Evolutionary conservation across 1,140 invertebrate genomes (phyloP), one percentile per base, ranked within the genome.

Genomic region (Oncopodura yosiiana): DNA sequence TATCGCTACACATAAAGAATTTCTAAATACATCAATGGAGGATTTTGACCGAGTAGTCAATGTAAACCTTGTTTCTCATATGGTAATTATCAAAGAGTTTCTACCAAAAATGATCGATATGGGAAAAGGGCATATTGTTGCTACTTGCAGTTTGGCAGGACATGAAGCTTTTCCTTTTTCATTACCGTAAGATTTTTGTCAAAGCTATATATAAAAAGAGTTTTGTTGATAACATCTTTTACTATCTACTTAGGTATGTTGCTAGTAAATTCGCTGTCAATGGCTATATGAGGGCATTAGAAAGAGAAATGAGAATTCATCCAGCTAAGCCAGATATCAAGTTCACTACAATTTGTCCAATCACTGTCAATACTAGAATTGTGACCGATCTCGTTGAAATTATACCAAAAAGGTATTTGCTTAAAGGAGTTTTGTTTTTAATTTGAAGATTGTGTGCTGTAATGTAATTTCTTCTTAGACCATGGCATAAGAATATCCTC

Each of bases 191-290:
- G n/a, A n/a, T 84, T 26, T 86, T 85, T 3, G 65, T 84, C 0
- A 37, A 75, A 4, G 86, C n/a, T n/a, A n/a, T n/a, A n/a, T n/a
- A n/a, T n/a, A n/a, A n/a, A n/a, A n/a, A n/a, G n/a, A n/a, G n/a
- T n/a, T n/a, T n/a, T n/a, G n/a, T n/a, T n/a, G n/a, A n/a, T n/a
- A n/a, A n/a, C n/a, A n/a, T n/a, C n/a, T n/a, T n/a, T n/a, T n/a
- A n/a, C n/a, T n/a, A 91, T 68, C 68, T 90, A 51, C 83, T 87
- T 23, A 84, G 86, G 0, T 91, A 91, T 67, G 86, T 83, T 67
- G 82, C 81, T 21, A 81, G 82, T 21, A 92, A 92, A 72, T 87
- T 82, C 66, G 87, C 86, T n/a, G 84, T 90, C 1, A 68, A 63
- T 23, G 73, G 56, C 11, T 60, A 43, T 36, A 39, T 59, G 34